These are phyloP conservation scores for Hippocampus kuda DNA, from an alignment of 2,797 vertebrate genomes.

Conservation along the genomic window DNA sequence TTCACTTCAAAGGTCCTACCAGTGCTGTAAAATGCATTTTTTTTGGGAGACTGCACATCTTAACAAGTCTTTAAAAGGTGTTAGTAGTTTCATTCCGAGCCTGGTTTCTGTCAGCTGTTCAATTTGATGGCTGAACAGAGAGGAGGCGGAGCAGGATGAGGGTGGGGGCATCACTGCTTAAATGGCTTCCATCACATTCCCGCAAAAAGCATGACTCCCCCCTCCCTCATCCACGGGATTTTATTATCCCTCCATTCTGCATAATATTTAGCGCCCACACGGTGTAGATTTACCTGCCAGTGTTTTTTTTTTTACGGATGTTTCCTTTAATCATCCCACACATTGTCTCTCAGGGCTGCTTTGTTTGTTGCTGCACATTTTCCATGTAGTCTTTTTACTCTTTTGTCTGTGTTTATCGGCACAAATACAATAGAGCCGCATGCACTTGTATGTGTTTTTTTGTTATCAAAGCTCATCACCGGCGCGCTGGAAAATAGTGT, in stretches of 20 bases:
- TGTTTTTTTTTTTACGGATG: constrained; percentile 38
- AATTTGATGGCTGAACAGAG: constrained; percentile 46
- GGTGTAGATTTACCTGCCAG: constrained; percentile 49
- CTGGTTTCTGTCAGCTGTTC: constrained; percentile 44
- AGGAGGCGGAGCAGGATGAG: constrained; percentile 47
- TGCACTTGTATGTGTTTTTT: constrained; percentile 45
- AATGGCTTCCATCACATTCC: constrained; percentile 70
- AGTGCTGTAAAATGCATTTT: constrained; percentile 12
- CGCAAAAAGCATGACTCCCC: constrained; percentile 64
- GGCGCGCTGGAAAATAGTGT: constrained; percentile 8
- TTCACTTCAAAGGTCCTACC: constrained; percentile 37
- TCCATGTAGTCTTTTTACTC: constrained; percentile 43
- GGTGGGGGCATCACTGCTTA: constrained; percentile 67
- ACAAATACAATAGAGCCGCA: constrained; percentile 36
- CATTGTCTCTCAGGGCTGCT: constrained; percentile 63
- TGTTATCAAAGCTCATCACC: constrained; percentile 26
- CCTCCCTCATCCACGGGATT: constrained; percentile 40
- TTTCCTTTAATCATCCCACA: constrained; percentile 57
- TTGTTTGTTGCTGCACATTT: constrained; percentile 52
- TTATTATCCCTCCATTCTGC: constrained; percentile 51
- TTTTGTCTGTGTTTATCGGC: constrained; percentile 45
- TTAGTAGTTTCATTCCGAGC: constrained; percentile 38
- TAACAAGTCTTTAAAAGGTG: constrained; percentile 25
- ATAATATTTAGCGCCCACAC: constrained; percentile 55
- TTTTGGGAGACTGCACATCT: constrained; percentile 20